phyloP scores from a whole-genome alignment of 2,888 invertebrate genomes.

The Tipula vernalis region DNA sequence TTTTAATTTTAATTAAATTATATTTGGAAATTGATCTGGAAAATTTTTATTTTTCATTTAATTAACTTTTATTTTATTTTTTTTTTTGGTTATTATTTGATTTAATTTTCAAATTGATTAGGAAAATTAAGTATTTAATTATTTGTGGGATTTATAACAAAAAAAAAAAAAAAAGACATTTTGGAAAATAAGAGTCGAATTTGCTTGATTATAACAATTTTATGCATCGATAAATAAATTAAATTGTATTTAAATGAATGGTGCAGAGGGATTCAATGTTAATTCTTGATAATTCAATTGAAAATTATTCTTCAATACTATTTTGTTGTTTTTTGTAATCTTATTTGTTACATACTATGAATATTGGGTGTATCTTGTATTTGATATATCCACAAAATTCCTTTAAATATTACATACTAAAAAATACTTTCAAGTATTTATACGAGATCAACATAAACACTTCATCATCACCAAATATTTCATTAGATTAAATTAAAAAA shows the following conservation, averaged over 20 bases:
- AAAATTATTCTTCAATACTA: background rate
- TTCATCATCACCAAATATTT: background rate
- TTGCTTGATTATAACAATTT: background rate
- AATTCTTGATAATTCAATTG: background rate
- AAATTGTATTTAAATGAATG: background rate
- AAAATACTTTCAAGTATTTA: too few species aligned
- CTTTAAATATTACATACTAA: too few species aligned
- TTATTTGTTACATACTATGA: too few species aligned
- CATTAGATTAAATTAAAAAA: background rate
- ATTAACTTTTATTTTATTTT: background rate
- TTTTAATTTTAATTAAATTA: background rate
- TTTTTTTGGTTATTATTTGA: background rate
- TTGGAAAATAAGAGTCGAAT: background rate
- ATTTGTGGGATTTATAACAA: background rate
- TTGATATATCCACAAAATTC: too few species aligned
- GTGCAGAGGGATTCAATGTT: background rate
- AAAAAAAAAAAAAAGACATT: background rate
- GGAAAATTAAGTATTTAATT: background rate
- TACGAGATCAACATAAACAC: background rate
- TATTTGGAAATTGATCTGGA: background rate
- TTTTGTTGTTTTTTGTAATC: background rate
- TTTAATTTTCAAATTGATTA: background rate
- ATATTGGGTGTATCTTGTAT: too few species aligned
- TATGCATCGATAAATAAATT: background rate
- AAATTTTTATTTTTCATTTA: background rate